Conservation (phyloP, 2,113 vertebrate species). For the Lasiurus cinereus region DNA sequence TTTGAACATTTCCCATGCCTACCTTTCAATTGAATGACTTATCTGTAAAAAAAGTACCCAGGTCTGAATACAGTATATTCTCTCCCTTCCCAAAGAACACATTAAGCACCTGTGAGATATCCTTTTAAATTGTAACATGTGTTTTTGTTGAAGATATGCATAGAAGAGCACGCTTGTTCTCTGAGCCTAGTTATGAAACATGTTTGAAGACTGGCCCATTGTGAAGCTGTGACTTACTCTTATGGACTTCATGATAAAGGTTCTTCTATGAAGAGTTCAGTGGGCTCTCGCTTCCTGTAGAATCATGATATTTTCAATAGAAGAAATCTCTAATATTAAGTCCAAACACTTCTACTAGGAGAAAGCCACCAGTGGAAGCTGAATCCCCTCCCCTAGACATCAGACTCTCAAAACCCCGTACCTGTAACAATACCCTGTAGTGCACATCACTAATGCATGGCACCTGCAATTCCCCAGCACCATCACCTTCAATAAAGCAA, state of each 20-base stretch:
- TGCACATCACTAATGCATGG: not conserved
- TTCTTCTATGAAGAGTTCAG: not conserved
- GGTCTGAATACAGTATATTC: not conserved
- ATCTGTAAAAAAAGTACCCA: not conserved
- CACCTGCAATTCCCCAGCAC: not conserved
- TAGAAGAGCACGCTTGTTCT: not conserved
- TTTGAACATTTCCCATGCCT: not conserved
- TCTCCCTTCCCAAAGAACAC: too few species aligned
- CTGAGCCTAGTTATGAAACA: not conserved
- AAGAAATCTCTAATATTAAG: not conserved
- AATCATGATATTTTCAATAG: not conserved
- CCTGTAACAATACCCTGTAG: not conserved
- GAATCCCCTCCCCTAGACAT: not conserved
- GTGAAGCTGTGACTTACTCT: not conserved
- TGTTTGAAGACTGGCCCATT: not conserved
- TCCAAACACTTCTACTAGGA: not conserved
- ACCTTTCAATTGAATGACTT: not conserved
- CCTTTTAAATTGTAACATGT: not conserved
- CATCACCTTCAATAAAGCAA: slow-evolving; percentile 49
- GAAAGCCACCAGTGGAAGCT: not conserved
- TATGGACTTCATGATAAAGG: not conserved
- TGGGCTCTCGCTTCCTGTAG: not conserved
- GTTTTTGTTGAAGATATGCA: not conserved
- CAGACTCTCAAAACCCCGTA: not conserved
- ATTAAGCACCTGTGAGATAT: not conserved